Percentiles rank a stretch among this genome's conserved stretches.
phyloP scores from a whole-genome alignment of 2,113 vertebrate species.

The Crotalus tigris region DNA sequence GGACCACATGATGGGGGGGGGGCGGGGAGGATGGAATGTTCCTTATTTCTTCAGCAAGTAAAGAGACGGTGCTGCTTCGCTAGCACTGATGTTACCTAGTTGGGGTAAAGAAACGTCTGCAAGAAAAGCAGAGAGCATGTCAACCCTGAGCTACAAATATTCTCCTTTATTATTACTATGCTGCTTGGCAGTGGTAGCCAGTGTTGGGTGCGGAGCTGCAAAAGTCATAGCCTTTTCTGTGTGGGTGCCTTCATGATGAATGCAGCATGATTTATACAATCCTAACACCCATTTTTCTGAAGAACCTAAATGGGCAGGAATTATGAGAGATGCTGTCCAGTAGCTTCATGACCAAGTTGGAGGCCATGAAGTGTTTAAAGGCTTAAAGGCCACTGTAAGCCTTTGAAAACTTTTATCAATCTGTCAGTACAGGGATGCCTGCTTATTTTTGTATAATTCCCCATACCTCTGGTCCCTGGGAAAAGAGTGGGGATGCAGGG shows the following conservation, averaged over 20 bases:
- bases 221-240: neutral
- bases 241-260: neutral
- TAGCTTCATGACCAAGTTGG: neutral
- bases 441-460: neutral
- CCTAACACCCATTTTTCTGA: neutral
- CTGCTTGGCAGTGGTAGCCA: neutral
- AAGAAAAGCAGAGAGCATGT: neutral
- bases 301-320: no score
- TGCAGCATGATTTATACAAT: neutral
- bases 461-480: neutral
- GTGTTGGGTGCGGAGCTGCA: no score
- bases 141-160: neutral
- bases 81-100: neutral
- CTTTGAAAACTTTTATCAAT: neutral
- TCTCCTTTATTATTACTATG: neutral
- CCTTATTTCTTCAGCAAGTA: neutral
- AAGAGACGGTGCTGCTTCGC: neutral
- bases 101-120: neutral
- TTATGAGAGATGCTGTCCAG: neutral
- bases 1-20: neutral
- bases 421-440: neutral
- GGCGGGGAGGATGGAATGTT: neutral
- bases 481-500: slow-evolving; percentile 5
- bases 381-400: neutral
- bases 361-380: neutral